These are phyloP conservation scores for Siniperca scherzeri DNA, from an alignment of 2,797 vertebrate species.

Conservation along the genomic window DNA sequence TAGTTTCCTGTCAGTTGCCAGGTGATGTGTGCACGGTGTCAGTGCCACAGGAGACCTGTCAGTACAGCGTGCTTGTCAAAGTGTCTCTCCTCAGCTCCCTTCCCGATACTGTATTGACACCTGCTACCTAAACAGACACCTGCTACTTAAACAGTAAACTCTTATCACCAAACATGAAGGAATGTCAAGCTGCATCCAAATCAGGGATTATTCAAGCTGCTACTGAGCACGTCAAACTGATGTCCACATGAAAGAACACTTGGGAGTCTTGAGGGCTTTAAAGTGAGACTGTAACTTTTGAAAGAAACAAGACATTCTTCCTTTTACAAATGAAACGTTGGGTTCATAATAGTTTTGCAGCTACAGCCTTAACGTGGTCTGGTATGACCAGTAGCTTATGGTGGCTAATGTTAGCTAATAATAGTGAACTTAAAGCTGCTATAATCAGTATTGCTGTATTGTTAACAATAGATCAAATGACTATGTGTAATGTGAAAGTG, in stretches of 20 bases:
- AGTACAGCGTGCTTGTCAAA: background rate
- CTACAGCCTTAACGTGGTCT: background rate
- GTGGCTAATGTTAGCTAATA: too few relatives aligned
- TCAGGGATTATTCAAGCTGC: background rate
- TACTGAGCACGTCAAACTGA: background rate
- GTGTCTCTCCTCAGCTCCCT: background rate
- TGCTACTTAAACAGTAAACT: background rate
- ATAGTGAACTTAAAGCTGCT: background rate
- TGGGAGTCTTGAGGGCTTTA: background rate
- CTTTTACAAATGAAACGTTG: background rate
- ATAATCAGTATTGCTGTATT: background rate
- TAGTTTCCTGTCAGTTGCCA: background rate
- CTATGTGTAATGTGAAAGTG: background rate
- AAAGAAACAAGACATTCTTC: background rate
- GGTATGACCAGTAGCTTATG: too few relatives aligned
- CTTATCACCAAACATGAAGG: background rate
- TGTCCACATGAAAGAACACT: background rate
- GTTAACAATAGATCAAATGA: background rate
- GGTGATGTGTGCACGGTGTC: background rate
- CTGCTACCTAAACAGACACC: background rate
- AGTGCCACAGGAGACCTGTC: background rate
- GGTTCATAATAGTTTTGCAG: background rate
- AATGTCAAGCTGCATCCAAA: background rate
- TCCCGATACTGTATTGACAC: background rate
- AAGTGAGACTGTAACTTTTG: background rate